Percentiles rank a stretch among this genome's conserved stretches.
These are phyloP conservation scores for Lycaon pictus DNA, from an alignment of 2,113 vertebrate genomes.

Conservation along the genomic window DNA sequence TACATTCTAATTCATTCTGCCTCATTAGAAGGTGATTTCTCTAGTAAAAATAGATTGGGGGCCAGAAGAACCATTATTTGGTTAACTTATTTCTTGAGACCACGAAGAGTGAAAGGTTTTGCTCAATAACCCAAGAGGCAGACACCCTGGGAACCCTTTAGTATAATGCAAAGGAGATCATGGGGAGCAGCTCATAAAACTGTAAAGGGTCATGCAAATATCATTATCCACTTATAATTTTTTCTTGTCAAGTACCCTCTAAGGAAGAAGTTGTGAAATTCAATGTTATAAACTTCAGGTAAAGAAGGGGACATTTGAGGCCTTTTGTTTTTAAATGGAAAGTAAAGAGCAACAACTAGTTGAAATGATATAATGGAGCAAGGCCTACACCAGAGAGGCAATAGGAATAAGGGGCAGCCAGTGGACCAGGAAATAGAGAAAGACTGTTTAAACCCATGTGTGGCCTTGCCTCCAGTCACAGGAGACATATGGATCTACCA, in stretches of 20 bases:
- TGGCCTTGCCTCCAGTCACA: neutral
- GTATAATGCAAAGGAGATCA: neutral
- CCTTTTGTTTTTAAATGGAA: neutral
- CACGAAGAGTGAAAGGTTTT: neutral
- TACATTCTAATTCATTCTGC: neutral
- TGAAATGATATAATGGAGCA: neutral
- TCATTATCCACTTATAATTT: neutral
- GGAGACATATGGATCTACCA: neutral
- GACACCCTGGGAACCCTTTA: neutral
- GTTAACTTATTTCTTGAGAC: neutral
- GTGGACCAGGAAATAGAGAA: neutral
- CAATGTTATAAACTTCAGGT: neutral
- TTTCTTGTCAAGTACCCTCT: neutral
- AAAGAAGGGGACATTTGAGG: neutral
- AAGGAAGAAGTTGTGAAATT: neutral
- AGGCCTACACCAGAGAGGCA: neutral
- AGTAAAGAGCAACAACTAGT: neutral
- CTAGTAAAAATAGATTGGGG: neutral
- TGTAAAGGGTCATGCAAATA: neutral
- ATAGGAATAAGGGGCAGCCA: neutral
- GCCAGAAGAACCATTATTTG: neutral
- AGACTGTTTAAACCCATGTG: neutral
- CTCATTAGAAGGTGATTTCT: neutral
- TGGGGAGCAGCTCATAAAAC: neutral
- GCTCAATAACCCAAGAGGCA: neutral